Evolutionary conservation across 2,113 vertebrate genomes (phyloP).

Genomic region (Myodes glareolus): DNA sequence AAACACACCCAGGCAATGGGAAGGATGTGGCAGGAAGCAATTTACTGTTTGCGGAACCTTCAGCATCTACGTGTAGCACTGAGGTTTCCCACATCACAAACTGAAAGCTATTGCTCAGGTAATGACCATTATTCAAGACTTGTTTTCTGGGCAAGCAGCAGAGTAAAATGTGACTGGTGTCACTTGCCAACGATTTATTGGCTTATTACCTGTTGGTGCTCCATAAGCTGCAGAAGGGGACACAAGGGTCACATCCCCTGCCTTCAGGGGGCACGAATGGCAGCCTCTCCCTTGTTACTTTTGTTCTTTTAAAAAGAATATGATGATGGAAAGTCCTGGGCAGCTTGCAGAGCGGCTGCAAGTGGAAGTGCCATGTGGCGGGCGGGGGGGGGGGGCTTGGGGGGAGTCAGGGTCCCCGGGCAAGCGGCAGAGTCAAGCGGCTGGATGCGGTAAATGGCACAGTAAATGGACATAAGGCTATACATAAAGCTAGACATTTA

Average conservation of each 20-base stretch:
- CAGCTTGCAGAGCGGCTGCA: too few species aligned
- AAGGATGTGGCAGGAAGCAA: slow-evolving; percentile 38
- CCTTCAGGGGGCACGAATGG: neutral
- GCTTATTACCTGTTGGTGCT: neutral
- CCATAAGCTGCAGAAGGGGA: neutral
- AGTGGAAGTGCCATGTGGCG: too few species aligned
- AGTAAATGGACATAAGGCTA: too few species aligned
- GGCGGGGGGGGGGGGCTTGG: too few species aligned
- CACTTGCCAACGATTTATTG: neutral
- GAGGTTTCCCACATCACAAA: neutral
- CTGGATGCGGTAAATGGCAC: too few species aligned
- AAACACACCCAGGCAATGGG: neutral
- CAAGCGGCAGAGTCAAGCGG: too few species aligned
- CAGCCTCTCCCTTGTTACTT: neutral
- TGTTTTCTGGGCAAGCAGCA: slow-evolving; percentile 1
- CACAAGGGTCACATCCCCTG: neutral
- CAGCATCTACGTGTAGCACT: neutral
- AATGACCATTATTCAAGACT: slow-evolving; percentile 15
- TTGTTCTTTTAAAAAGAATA: too few species aligned
- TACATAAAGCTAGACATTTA: too few species aligned
- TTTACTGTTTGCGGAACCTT: slow-evolving; percentile 8
- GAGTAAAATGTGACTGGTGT: neutral
- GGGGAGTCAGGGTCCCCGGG: too few species aligned
- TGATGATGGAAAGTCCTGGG: too few species aligned
- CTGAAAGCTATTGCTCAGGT: neutral